phyloP scores from a whole-genome alignment of 2,113 vertebrate species.

The Eulemur macaco region DNA sequence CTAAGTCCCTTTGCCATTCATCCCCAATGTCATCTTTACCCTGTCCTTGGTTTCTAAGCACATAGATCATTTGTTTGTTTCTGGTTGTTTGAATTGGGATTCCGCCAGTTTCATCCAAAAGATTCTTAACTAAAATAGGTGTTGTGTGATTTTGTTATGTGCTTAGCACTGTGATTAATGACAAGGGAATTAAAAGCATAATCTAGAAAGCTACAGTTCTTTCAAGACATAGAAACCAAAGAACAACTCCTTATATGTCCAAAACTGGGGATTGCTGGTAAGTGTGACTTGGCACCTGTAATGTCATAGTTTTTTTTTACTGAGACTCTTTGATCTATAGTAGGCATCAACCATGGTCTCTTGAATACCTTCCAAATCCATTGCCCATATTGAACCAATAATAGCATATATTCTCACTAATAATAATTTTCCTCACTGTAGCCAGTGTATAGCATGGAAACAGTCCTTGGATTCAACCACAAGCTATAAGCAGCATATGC shows the following conservation, averaged over 20 bases:
- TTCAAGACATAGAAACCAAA: neutral
- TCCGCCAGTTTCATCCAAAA: neutral
- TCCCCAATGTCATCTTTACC: neutral
- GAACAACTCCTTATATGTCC: neutral
- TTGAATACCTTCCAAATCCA: neutral
- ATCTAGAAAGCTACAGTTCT: neutral
- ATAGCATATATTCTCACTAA: neutral
- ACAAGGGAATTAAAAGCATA: constrained; percentile 31
- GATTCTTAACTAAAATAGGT: neutral
- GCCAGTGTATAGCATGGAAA: neutral
- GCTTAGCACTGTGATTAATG: neutral
- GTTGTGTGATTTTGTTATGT: neutral
- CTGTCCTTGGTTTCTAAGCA: neutral
- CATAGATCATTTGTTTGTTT: neutral
- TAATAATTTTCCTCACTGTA: neutral
- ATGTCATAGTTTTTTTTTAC: neutral
- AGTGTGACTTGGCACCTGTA: neutral
- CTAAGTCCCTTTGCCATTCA: neutral
- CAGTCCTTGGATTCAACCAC: neutral
- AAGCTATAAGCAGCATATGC: neutral
- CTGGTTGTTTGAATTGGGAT: neutral
- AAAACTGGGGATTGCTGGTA: neutral
- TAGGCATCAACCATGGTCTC: neutral
- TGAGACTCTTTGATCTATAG: neutral
- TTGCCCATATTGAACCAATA: neutral